A percentile compares a stretch with the other conserved stretches of the same genome.
Conservation (phyloP, 2,888 invertebrate genomes). For the Pandemis cinnamomeana region DNA sequence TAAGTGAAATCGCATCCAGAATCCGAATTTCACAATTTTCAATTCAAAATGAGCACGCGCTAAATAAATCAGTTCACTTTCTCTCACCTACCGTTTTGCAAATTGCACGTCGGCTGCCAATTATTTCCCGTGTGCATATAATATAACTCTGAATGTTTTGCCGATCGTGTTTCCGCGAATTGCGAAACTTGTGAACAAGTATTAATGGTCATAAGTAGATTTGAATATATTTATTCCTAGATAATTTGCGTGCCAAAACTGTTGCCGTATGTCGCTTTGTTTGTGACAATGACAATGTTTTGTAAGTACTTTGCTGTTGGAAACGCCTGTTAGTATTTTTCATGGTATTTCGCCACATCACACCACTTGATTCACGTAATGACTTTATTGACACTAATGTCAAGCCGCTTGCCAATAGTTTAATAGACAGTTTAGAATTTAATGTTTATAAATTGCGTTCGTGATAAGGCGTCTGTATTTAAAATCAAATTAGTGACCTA, state of each 20-base stretch:
- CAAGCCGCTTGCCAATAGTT: conserved; percentile 4
- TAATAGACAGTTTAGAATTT: neutral
- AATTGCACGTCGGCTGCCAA: conserved; percentile 52
- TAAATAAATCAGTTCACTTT: conserved; percentile 69
- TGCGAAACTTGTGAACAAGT: neutral
- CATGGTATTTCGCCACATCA: neutral
- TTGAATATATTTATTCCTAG: conserved; percentile 10
- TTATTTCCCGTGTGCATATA: conserved; percentile 49
- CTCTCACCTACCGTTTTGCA: conserved; percentile 63
- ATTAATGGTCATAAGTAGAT: conserved; percentile 4
- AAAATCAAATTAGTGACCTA: conserved; percentile 17
- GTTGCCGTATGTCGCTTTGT: neutral
- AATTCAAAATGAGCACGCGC: conserved; percentile 60
- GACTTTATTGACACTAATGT: conserved; percentile 5
- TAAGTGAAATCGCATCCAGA: conserved; percentile 65
- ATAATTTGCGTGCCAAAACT: conserved; percentile 1
- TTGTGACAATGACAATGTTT: neutral
- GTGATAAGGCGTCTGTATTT: conserved; percentile 11
- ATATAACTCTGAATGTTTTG: neutral
- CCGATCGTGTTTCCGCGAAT: neutral
- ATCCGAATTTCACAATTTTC: conserved; percentile 64
- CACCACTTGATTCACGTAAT: conserved; percentile 7
- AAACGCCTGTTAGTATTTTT: conserved; percentile 10
- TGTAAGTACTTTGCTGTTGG: neutral
- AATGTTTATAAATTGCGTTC: conserved; percentile 1